phyloP scores from a whole-genome alignment of 1,140 invertebrate genomes.

The Sitophilus oryzae region DNA sequence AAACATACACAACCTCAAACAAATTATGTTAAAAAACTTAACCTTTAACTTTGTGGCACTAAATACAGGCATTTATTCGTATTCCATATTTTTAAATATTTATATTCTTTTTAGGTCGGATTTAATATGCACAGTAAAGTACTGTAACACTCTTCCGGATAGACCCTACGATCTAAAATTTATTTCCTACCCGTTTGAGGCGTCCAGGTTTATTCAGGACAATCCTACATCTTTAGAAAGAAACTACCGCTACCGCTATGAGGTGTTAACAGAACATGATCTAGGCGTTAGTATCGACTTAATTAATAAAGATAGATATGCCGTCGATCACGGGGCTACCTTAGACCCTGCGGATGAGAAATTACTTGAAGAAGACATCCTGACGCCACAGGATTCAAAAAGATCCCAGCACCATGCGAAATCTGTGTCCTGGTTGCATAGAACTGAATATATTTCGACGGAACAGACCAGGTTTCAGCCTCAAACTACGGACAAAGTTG shows the following conservation, averaged over 20 bases:
- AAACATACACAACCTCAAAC: no score
- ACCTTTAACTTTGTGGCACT: no score
- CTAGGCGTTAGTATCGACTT: slow-evolving; percentile 94
- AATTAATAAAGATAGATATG: slow-evolving; percentile 92
- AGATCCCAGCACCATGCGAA: slow-evolving; percentile 85
- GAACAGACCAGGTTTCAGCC: slow-evolving; percentile 96
- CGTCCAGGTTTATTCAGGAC: slow-evolving; percentile 88
- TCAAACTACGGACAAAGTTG: slow-evolving; percentile 92
- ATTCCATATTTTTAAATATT: no score
- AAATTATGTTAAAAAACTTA: no score
- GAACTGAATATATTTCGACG: slow-evolving; percentile 98
- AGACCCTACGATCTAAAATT: slow-evolving; percentile 99
- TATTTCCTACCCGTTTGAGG: slow-evolving; percentile 93
- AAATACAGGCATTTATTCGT: no score
- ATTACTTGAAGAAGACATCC: slow-evolving; percentile 86
- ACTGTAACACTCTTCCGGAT: slow-evolving; percentile 93
- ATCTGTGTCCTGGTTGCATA: slow-evolving; percentile 91
- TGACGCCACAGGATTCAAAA: slow-evolving; percentile 83
- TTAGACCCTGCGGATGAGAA: slow-evolving; percentile 89
- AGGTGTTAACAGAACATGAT: slow-evolving; percentile 94
- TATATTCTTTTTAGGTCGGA: slow-evolving; percentile 62
- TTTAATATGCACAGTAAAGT: slow-evolving; percentile 88
- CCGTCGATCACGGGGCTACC: slow-evolving; percentile 62
- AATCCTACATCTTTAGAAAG: slow-evolving; percentile 91
- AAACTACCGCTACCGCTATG: slow-evolving; percentile 93